Conservation (phyloP, 2,888 invertebrate species). For the Trachelus troglodyta region DNA sequence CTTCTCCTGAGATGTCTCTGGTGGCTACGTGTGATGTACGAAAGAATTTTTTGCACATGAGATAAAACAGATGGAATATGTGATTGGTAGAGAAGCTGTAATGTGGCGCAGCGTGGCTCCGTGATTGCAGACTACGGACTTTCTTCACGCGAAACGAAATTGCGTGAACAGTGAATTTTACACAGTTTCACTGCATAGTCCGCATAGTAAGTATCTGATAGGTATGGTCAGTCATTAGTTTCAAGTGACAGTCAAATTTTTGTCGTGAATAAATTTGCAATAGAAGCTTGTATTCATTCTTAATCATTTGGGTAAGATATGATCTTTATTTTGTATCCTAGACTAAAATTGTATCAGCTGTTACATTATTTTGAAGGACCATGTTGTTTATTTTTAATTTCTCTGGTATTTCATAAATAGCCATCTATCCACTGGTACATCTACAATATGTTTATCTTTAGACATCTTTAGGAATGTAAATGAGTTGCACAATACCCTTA, state of each 20-base stretch:
- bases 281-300: not conserved
- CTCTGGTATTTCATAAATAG: conserved; percentile 10
- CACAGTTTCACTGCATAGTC: not conserved
- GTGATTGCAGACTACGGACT: conserved; percentile 16
- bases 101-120: conserved; percentile 23
- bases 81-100: conserved; percentile 15
- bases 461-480: conserved; percentile 13
- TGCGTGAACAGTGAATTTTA: not conserved
- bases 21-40: no score
- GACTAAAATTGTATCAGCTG: not conserved
- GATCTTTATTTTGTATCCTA: not conserved
- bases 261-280: not conserved
- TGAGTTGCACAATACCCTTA: not conserved
- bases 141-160: not conserved
- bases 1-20: no score
- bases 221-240: not conserved
- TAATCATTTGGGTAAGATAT: not conserved
- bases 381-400: conserved; percentile 14
- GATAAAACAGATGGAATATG: not conserved
- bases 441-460: conserved; percentile 23
- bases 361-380: conserved; percentile 1
- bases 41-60: not conserved
- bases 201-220: no score
- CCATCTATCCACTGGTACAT: conserved; percentile 7
- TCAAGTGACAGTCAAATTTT: not conserved